These are phyloP conservation scores for Brassicogethes aeneus DNA, from an alignment of 2,888 invertebrate species.

Conservation along the genomic window DNA sequence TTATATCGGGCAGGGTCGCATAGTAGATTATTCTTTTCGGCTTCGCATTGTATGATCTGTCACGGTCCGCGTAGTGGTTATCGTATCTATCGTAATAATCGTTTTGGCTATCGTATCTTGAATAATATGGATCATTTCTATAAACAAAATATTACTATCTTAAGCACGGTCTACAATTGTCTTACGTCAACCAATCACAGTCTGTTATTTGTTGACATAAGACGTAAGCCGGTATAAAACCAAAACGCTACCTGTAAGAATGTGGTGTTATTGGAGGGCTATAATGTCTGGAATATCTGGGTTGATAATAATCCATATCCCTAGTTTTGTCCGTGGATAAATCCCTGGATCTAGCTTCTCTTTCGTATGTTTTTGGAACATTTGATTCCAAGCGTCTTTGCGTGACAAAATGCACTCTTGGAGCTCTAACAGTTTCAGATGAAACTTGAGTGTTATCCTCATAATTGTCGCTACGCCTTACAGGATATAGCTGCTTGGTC, in stretches of 20 bases:
- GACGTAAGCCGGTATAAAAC: no score
- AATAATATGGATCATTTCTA: constrained; percentile 14
- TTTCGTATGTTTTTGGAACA: constrained; percentile 17
- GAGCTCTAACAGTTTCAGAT: constrained; percentile 52
- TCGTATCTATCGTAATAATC: constrained; percentile 4
- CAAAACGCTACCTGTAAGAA: constrained; percentile 4
- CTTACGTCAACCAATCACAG: no score
- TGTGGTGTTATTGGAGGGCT: constrained; percentile 1
- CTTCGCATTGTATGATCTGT: constrained; percentile 25
- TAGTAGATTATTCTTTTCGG: constrained; percentile 61
- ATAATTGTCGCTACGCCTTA: constrained; percentile 29
- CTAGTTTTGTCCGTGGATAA: constrained; percentile 13
- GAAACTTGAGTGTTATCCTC: constrained; percentile 46
- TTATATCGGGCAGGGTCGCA: constrained; percentile 60
- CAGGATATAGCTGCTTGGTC: constrained; percentile 50
- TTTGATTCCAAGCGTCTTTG: constrained; percentile 40
- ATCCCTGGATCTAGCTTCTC: constrained; percentile 23
- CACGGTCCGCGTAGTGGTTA: constrained; percentile 8
- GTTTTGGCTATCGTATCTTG: constrained; percentile 8
- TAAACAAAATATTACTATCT: constrained; percentile 6
- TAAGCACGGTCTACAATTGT: neutral
- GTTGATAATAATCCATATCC: constrained; percentile 11
- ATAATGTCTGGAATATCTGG: constrained; percentile 16
- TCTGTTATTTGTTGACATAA: no score
- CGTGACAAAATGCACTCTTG: constrained; percentile 58